Evolutionary conservation across 2,888 invertebrate species (phyloP).

Genomic region (Lasius fuliginosus): DNA sequence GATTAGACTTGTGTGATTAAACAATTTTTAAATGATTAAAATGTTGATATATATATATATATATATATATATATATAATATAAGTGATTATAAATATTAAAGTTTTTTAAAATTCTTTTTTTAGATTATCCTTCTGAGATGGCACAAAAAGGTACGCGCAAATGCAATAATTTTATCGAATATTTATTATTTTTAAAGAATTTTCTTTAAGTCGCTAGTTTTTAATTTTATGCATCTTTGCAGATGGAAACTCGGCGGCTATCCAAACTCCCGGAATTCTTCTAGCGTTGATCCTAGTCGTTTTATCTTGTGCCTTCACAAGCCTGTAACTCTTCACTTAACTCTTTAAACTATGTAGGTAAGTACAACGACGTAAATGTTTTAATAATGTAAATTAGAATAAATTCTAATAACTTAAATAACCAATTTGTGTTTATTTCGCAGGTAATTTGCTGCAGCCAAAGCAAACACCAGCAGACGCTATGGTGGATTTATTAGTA

Average conservation of each 20-base stretch:
- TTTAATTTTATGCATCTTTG: slow-evolving; percentile 25
- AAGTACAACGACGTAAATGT: slow-evolving; percentile 51
- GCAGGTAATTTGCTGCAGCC: slow-evolving; percentile 85
- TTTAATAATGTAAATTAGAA: neutral
- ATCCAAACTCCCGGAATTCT: slow-evolving; percentile 62
- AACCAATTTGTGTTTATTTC: slow-evolving; percentile 25
- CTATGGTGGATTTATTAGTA: slow-evolving; percentile 73
- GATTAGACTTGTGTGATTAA: neutral
- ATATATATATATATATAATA: slow-evolving; percentile 4
- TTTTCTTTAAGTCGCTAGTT: neutral
- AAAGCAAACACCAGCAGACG: slow-evolving; percentile 83
- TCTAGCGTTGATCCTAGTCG: slow-evolving; percentile 78
- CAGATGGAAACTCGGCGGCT: slow-evolving; percentile 52
- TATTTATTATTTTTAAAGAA: neutral
- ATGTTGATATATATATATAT: neutral
- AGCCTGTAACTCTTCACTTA: slow-evolving; percentile 79
- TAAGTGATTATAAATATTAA: neutral
- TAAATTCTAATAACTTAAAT: neutral
- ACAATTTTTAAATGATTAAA: neutral
- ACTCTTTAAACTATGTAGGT: slow-evolving; percentile 80
- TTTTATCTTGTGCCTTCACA: slow-evolving; percentile 78
- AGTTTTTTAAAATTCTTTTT: slow-evolving; percentile 6
- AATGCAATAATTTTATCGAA: neutral
- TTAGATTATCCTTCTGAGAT: slow-evolving; percentile 38
- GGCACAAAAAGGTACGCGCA: slow-evolving; percentile 13